Base-by-base conservation (phyloP, 2,113 vertebrate genomes). In the Platysternon megacephalum region DNA sequence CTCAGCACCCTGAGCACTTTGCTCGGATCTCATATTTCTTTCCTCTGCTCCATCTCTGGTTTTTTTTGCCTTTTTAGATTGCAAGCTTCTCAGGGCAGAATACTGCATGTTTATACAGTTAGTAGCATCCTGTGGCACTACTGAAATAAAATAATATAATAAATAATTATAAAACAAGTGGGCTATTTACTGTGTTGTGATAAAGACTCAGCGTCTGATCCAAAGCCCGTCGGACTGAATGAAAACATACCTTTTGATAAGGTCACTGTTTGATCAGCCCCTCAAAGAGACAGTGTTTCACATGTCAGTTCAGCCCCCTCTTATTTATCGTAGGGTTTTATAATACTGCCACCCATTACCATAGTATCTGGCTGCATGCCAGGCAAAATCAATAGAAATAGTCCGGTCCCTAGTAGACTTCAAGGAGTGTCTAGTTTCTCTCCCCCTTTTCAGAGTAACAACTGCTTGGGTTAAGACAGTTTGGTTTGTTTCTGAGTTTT, bases 121-220 rank as follows among this genome's bases (percentile, higher is more conserved):
- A n/a, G 13, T 8, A n/a, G 32, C 61, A 65, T 8, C 8, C 32
- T 10, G 35, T n/a, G 39, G 22, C 72, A 76, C 11, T 12, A 26
- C 21, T 7, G 24, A 24, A 44, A 76, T 42, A 76, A 19, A 76
- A 68, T 32, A 10, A 11, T 6, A 44, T 76, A 26, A 44, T 26
- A 24, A 56, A 44, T 76, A 24, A 74, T 52, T 19, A 42, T 17
- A 17, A 14, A 42, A 76, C 42, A 76, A 42, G 21, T 74, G 22
- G n/a, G 11, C 16, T 8, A 65, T 19, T 65, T 35, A 26, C 22
- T 42, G 39, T 4, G 22, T 44, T 12, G 10, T 26, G 22, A 44
- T 6, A 85, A 9, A 80, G 29, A 61, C 32, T 82, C 6, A 19
- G 0, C 1, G 9, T 53, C 72, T 29, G 17, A 7, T 6, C 26